phyloP scores from a whole-genome alignment of 2,888 invertebrate genomes.

The Octodonta nipae region DNA sequence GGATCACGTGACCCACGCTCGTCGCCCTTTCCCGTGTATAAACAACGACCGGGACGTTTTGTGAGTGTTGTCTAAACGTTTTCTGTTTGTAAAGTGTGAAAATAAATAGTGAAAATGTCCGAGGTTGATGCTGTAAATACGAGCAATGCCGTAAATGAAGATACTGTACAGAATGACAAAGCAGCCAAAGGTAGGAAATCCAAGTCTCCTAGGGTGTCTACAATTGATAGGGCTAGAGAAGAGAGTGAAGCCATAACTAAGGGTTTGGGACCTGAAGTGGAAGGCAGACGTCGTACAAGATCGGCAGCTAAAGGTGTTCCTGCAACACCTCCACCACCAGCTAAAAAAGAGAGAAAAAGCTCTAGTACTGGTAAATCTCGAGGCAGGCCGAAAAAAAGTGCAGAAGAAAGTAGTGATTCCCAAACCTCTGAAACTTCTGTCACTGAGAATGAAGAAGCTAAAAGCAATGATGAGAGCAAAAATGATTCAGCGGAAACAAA shows the following conservation, averaged over 20 bases:
- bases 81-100: slow-evolving; percentile 20
- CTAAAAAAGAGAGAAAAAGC: slow-evolving; percentile 37
- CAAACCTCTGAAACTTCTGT: slow-evolving; percentile 27
- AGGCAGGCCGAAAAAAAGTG: slow-evolving; percentile 30
- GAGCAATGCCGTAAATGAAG: slow-evolving; percentile 32
- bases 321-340: slow-evolving; percentile 42
- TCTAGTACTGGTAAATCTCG: slow-evolving; percentile 21
- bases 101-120: slow-evolving; percentile 32
- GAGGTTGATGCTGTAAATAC: slow-evolving; percentile 33
- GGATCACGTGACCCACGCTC: slow-evolving; percentile 48
- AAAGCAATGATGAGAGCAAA: slow-evolving; percentile 24
- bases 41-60: slow-evolving; percentile 42
- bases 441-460: slow-evolving; percentile 26
- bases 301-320: slow-evolving; percentile 41
- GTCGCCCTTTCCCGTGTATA: slow-evolving; percentile 47
- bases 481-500: slow-evolving; percentile 25
- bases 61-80: slow-evolving; percentile 19
- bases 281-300: slow-evolving; percentile 43
- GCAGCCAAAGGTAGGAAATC: slow-evolving; percentile 36
- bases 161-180: slow-evolving; percentile 34
- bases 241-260: slow-evolving; percentile 36
- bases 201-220: slow-evolving; percentile 36
- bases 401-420: slow-evolving; percentile 28
- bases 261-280: slow-evolving; percentile 41
- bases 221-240: slow-evolving; percentile 37